Evolutionary conservation across 2,888 invertebrate genomes (phyloP).

Genomic region (Steinernema carpocapsae): DNA sequence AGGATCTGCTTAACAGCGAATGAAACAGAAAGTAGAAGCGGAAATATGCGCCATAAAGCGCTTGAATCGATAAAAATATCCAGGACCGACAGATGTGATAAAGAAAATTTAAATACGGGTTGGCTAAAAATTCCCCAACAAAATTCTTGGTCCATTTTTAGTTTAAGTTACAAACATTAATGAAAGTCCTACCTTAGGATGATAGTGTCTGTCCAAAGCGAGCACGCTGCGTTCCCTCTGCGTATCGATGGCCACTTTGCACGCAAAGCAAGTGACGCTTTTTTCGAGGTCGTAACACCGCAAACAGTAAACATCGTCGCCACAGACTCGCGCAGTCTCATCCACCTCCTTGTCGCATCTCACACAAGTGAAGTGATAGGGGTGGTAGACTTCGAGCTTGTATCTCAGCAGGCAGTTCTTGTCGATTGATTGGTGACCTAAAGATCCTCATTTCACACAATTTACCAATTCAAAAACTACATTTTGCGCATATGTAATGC

Average conservation of each 20-base stretch:
- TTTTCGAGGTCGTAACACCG: slow-evolving; percentile 25
- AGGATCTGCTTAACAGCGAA: no score
- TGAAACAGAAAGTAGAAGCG: no score
- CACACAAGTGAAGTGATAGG: slow-evolving; percentile 22
- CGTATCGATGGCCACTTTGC: slow-evolving; percentile 17
- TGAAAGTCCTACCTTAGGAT: slow-evolving; percentile 7
- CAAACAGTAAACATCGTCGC: slow-evolving; percentile 28
- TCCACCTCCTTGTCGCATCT: slow-evolving; percentile 12
- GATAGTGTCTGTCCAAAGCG: slow-evolving; percentile 6
- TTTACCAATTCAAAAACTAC: neutral
- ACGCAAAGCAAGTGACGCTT: slow-evolving; percentile 6
- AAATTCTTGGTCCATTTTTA: no score
- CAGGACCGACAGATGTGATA: no score
- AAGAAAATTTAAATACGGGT: no score
- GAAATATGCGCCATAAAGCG: no score
- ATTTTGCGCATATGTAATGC: neutral
- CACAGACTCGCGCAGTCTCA: slow-evolving; percentile 26
- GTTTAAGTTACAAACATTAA: neutral
- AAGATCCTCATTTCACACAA: neutral
- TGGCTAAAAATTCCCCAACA: no score
- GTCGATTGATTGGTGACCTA: slow-evolving; percentile 10
- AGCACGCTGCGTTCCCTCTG: slow-evolving; percentile 20
- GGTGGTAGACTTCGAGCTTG: slow-evolving; percentile 15
- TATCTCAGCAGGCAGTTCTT: neutral
- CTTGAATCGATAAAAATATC: no score